These are phyloP conservation scores for Hydrocynus forskahlii DNA, from an alignment of 2,797 vertebrate genomes.

Conservation along the genomic window DNA sequence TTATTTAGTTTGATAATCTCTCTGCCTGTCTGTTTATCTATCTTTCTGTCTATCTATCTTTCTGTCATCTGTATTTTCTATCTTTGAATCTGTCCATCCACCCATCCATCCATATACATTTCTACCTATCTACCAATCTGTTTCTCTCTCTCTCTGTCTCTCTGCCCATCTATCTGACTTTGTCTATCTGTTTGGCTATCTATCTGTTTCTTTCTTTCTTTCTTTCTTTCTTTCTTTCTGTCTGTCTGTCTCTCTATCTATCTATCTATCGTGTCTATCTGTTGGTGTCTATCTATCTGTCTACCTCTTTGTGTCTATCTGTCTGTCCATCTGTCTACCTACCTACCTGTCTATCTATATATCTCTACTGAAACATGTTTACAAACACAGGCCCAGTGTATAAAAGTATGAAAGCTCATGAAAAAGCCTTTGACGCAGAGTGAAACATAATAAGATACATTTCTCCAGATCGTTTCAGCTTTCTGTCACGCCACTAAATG, in stretches of 20 bases:
- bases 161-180: too few species aligned
- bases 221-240: not conserved
- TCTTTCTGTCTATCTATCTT: not conserved
- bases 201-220: not conserved
- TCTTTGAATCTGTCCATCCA: not conserved
- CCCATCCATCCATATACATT: not conserved
- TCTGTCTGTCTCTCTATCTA: not conserved
- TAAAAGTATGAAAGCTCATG: not conserved
- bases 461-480: constrained; percentile 30
- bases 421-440: not conserved
- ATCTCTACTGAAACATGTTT: not conserved
- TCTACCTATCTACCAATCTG: too few species aligned
- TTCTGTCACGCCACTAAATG: constrained; percentile 25
- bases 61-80: not conserved
- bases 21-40: not conserved
- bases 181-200: too few species aligned
- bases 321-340: not conserved
- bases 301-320: not conserved
- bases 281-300: not conserved
- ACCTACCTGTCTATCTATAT: too few species aligned
- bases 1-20: not conserved
- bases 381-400: not conserved
- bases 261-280: not conserved
- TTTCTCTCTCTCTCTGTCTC: too few species aligned
- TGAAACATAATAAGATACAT: constrained; percentile 5